phyloP scores from a whole-genome alignment of 2,888 invertebrate genomes.

The Luffia ferchaultella region DNA sequence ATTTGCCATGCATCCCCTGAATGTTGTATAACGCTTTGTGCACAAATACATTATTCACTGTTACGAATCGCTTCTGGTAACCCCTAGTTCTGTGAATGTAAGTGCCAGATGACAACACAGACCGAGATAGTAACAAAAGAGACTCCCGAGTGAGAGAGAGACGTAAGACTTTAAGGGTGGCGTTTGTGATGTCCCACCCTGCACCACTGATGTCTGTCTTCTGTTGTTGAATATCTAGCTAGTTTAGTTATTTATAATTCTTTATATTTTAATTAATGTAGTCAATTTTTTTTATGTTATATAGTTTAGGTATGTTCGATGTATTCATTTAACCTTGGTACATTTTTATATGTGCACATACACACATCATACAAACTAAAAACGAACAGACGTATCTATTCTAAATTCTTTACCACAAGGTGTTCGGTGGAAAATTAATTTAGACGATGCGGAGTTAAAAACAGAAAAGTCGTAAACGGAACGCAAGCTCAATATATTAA shows the following conservation, averaged over 20 bases:
- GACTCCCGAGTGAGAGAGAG: conserved; percentile 27
- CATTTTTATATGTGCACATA: no score
- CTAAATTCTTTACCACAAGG: no score
- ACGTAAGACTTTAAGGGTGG: conserved; percentile 41
- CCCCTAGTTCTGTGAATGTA: conserved; percentile 45
- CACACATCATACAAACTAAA: no score
- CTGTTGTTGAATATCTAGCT: neutral
- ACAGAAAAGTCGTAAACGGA: no score
- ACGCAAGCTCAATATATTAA: neutral
- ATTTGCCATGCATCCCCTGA: conserved; percentile 29
- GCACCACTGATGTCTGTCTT: conserved; percentile 22
- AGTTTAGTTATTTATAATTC: no score
- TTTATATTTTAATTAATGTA: no score
- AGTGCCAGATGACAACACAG: conserved; percentile 50
- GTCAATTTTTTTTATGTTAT: no score
- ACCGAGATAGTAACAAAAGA: conserved; percentile 26
- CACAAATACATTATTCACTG: conserved; percentile 53
- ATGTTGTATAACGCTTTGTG: conserved; percentile 36
- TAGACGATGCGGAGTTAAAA: no score
- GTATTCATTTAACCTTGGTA: no score
- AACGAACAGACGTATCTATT: no score
- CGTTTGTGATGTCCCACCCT: conserved; percentile 54
- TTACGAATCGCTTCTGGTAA: conserved; percentile 56
- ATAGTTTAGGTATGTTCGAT: no score
- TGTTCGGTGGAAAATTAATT: no score